A percentile compares a stretch with the other conserved stretches of the same genome.
These are phyloP conservation scores for Bombus terrestris DNA, from an alignment of 1,140 invertebrate species.

Conservation along the genomic window DNA sequence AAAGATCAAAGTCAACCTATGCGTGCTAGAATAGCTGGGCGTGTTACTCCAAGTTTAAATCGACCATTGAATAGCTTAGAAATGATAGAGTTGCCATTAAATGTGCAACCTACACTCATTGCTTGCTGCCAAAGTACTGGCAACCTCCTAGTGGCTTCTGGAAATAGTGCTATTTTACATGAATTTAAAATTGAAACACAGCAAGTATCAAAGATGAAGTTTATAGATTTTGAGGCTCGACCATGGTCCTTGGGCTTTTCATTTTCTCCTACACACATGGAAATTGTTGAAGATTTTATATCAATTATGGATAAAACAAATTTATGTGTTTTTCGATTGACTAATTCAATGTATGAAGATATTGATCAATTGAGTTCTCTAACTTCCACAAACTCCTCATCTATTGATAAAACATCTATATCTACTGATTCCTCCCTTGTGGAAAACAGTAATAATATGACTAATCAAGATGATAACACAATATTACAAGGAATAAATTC, in stretches of 20 bases:
- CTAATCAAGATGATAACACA: slow-evolving; percentile 49
- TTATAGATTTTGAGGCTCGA: slow-evolving; percentile 86
- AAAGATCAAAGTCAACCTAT: slow-evolving; percentile 84
- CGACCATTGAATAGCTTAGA: slow-evolving; percentile 84
- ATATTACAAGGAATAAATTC: slow-evolving; percentile 33
- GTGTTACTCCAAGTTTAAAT: slow-evolving; percentile 86
- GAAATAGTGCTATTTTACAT: slow-evolving; percentile 83
- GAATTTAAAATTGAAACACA: slow-evolving; percentile 85
- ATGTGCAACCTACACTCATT: slow-evolving; percentile 83
- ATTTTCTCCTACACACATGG: slow-evolving; percentile 82
- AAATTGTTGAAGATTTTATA: slow-evolving; percentile 85
- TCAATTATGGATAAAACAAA: slow-evolving; percentile 80
- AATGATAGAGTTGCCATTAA: slow-evolving; percentile 88
- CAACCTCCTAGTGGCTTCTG: slow-evolving; percentile 84
- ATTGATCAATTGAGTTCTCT: slow-evolving; percentile 74
- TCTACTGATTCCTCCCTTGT: slow-evolving; percentile 72
- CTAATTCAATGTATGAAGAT: slow-evolving; percentile 79
- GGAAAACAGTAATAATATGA: slow-evolving; percentile 55
- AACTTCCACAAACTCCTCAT: slow-evolving; percentile 74
- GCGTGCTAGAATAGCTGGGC: slow-evolving; percentile 87
- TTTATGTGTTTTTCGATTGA: slow-evolving; percentile 74
- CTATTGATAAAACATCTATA: slow-evolving; percentile 75
- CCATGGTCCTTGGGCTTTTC: slow-evolving; percentile 82
- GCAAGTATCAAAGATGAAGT: slow-evolving; percentile 85
- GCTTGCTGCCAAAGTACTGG: slow-evolving; percentile 86